A percentile compares a stretch with the other conserved stretches of the same genome.
These are phyloP conservation scores for Phalera bucephala DNA, from an alignment of 2,888 invertebrate species.

Conservation along the genomic window DNA sequence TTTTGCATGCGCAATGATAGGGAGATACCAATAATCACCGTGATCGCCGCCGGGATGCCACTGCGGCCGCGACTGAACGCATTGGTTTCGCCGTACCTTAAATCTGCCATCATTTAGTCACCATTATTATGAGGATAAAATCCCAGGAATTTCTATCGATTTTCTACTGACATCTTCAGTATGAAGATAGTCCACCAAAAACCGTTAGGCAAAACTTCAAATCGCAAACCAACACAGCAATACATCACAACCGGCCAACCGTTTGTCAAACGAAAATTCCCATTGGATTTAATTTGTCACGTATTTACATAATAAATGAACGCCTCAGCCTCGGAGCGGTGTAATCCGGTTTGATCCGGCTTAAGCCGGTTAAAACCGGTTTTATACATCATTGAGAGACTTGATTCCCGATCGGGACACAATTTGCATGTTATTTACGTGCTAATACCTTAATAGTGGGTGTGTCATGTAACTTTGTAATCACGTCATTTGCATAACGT, in stretches of 20 bases:
- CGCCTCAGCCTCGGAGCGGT: slow-evolving; percentile 68
- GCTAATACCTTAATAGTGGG: slow-evolving; percentile 69
- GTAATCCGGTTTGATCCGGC: slow-evolving; percentile 64
- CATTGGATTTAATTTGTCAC: slow-evolving; percentile 81
- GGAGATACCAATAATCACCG: too few species aligned
- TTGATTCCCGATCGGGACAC: slow-evolving; percentile 78
- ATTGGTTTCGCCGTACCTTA: too few species aligned
- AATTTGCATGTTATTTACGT: slow-evolving; percentile 74
- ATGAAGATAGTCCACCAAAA: too few species aligned
- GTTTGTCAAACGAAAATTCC: slow-evolving; percentile 76
- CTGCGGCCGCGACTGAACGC: too few species aligned
- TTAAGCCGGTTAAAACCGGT: slow-evolving; percentile 68
- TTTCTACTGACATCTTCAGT: too few species aligned
- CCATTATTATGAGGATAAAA: too few species aligned
- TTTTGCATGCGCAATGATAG: too few species aligned
- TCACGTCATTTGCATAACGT: slow-evolving; percentile 45
- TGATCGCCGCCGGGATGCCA: too few species aligned
- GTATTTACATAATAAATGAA: slow-evolving; percentile 83
- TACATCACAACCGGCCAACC: slow-evolving; percentile 57
- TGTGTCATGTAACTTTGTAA: slow-evolving; percentile 56
- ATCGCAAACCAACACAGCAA: slow-evolving; percentile 43
- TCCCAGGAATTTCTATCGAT: too few species aligned
- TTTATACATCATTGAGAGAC: slow-evolving; percentile 80
- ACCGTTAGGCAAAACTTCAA: too few species aligned
- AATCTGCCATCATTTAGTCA: too few species aligned